Conservation (phyloP, 2,888 invertebrate genomes). For the Axea sp. region DNA sequence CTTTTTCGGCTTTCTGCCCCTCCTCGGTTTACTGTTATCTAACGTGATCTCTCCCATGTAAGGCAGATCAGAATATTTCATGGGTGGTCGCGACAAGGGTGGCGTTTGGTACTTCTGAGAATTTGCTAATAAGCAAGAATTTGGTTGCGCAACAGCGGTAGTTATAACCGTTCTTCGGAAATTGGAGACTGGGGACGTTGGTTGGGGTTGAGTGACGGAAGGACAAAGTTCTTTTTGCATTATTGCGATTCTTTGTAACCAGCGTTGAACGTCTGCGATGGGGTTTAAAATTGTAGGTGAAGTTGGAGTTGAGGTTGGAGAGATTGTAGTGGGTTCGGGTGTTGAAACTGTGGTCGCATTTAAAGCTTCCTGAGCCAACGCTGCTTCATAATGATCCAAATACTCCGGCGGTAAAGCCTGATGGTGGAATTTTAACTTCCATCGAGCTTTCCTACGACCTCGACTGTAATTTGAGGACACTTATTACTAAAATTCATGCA, state of each 20-base stretch:
- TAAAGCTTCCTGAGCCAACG: conserved; percentile 81
- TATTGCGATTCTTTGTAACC: conserved; percentile 88
- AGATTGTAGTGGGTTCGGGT: conserved; percentile 76
- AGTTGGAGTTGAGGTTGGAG: conserved; percentile 66
- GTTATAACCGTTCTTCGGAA: conserved; percentile 74
- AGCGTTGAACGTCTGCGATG: conserved; percentile 80
- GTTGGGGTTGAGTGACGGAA: conserved; percentile 15
- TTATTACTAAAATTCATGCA: too few relatives aligned
- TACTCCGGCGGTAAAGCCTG: conserved; percentile 89
- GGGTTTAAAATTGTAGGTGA: conserved; percentile 68
- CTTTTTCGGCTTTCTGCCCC: conserved; percentile 94
- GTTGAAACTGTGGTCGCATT: conserved; percentile 70
- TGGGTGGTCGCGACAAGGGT: conserved; percentile 73
- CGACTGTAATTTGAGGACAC: conserved; percentile 75
- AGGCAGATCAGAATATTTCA: conserved; percentile 90
- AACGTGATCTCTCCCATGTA: conserved; percentile 96
- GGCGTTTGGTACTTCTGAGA: conserved; percentile 67
- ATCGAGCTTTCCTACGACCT: conserved; percentile 83
- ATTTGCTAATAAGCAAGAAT: conserved; percentile 30
- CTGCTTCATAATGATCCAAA: conserved; percentile 88
- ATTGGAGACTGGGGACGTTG: conserved; percentile 4
- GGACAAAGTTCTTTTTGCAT: conserved; percentile 83
- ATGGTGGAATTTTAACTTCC: conserved; percentile 90
- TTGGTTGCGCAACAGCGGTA: conserved; percentile 68
- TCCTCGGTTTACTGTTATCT: conserved; percentile 91